Evolutionary conservation across 1,140 invertebrate species (phyloP).

Genomic region (Drosophila subpulchrella): DNA sequence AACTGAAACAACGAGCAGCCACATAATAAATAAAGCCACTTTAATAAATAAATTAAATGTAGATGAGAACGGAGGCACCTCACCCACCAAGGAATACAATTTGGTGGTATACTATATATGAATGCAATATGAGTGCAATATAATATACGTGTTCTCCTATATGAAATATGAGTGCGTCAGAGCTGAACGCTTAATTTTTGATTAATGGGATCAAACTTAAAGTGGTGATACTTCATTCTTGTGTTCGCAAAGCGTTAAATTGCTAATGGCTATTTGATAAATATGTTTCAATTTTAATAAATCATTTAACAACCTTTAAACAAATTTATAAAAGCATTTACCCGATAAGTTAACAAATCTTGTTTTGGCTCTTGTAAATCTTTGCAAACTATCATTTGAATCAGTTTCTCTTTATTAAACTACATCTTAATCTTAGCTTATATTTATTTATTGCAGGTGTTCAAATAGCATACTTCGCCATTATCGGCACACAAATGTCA

Average conservation of each 20-base stretch:
- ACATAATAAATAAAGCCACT: conserved; percentile 60
- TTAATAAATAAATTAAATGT: conserved; percentile 69
- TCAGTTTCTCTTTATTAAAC: not conserved
- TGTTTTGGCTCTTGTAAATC: no score
- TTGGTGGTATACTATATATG: no score
- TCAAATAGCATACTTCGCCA: conserved; percentile 90
- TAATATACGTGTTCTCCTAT: not conserved
- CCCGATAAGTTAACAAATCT: not conserved
- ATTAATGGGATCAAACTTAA: conserved; percentile 22
- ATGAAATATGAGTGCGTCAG: conserved; percentile 10
- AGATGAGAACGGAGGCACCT: conserved; percentile 11
- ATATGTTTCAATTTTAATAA: no score
- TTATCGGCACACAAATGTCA: conserved; percentile 90
- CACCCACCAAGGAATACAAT: conserved; percentile 5
- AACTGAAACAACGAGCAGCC: conserved; percentile 23
- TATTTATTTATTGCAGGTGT: conserved; percentile 86
- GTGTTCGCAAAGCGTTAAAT: not conserved
- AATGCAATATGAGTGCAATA: not conserved
- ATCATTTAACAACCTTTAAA: no score
- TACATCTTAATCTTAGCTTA: not conserved
- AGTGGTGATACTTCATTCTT: not conserved
- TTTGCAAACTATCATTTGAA: no score
- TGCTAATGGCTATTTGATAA: not conserved
- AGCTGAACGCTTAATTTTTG: conserved; percentile 28
- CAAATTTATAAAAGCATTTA: not conserved